Conservation (phyloP, 1,140 invertebrate species). For the Ips typographus region DNA sequence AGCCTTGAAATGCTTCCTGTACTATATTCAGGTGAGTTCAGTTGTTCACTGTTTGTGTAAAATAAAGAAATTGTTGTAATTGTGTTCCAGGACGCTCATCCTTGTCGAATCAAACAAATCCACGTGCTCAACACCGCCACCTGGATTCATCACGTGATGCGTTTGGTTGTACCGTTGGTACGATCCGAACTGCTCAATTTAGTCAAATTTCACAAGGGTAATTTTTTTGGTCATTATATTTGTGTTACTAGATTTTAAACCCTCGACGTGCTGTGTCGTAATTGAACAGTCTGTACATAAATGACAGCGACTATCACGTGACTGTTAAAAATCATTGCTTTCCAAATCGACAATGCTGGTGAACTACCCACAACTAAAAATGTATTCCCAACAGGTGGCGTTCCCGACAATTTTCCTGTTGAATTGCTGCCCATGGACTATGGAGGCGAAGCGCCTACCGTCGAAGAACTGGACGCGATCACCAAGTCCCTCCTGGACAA, state of each 20-base stretch:
- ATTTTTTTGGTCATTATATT: not conserved
- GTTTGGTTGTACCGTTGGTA: slow-evolving; percentile 60
- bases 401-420: slow-evolving; percentile 44
- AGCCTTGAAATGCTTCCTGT: slow-evolving; percentile 61
- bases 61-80: not conserved
- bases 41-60: not conserved
- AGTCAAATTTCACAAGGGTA: slow-evolving; percentile 56
- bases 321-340: slow-evolving; percentile 1
- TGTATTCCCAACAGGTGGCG: slow-evolving; percentile 32
- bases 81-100: slow-evolving; percentile 60
- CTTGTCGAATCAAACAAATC: slow-evolving; percentile 60
- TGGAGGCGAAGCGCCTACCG: slow-evolving; percentile 46
- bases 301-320: not conserved
- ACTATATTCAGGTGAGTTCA: slow-evolving; percentile 63
- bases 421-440: slow-evolving; percentile 48
- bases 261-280: not conserved
- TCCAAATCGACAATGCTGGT: too few species aligned
- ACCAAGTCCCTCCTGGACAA: slow-evolving; percentile 41
- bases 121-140: slow-evolving; percentile 62
- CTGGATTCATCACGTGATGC: slow-evolving; percentile 64
- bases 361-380: too few species aligned
- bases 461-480: slow-evolving; percentile 44
- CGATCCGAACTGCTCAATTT: slow-evolving; percentile 59
- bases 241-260: not conserved
- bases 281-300: not conserved